Percentiles rank a stretch among this genome's conserved stretches.
Conservation (phyloP, 2,888 invertebrate species). For the Hirtodrosophila confusa region DNA sequence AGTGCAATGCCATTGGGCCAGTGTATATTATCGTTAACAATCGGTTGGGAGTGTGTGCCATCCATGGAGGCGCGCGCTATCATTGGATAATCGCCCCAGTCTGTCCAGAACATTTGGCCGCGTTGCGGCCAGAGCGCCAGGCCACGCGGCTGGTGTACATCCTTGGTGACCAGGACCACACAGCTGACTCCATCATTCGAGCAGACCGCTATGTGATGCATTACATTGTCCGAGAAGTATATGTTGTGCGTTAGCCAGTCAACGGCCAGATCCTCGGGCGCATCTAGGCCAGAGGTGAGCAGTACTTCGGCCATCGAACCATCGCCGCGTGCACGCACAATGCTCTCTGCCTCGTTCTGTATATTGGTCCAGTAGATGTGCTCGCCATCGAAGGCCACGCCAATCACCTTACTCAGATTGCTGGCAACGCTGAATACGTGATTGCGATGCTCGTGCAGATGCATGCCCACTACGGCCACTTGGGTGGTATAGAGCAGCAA, state of each 20-base stretch:
- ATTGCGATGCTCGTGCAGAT: constrained; percentile 81
- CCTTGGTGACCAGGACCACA: constrained; percentile 86
- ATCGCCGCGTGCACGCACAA: constrained; percentile 87
- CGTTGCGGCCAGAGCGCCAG: constrained; percentile 88
- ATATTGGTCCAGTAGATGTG: constrained; percentile 92
- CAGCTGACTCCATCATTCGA: constrained; percentile 88
- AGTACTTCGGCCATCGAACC: constrained; percentile 87
- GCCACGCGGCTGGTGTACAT: constrained; percentile 88
- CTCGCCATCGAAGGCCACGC: constrained; percentile 89
- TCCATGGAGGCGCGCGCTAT: constrained; percentile 95
- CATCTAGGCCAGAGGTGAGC: constrained; percentile 88
- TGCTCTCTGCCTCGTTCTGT: constrained; percentile 88
- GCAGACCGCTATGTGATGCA: constrained; percentile 90
- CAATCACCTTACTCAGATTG: constrained; percentile 86
- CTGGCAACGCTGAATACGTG: constrained; percentile 83
- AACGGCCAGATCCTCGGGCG: constrained; percentile 90
- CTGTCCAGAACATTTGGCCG: constrained; percentile 96
- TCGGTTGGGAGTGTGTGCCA: constrained; percentile 87
- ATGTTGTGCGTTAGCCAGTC: constrained; percentile 91
- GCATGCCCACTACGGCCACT: constrained; percentile 87
- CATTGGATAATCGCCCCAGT: constrained; percentile 90
- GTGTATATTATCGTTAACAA: constrained; percentile 87
- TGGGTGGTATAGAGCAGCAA: constrained; percentile 89
- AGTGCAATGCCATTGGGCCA: constrained; percentile 95
- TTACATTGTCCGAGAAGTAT: constrained; percentile 91